Evolutionary conservation across 2,888 invertebrate genomes (phyloP).

Genomic region (Lithodes maja): DNA sequence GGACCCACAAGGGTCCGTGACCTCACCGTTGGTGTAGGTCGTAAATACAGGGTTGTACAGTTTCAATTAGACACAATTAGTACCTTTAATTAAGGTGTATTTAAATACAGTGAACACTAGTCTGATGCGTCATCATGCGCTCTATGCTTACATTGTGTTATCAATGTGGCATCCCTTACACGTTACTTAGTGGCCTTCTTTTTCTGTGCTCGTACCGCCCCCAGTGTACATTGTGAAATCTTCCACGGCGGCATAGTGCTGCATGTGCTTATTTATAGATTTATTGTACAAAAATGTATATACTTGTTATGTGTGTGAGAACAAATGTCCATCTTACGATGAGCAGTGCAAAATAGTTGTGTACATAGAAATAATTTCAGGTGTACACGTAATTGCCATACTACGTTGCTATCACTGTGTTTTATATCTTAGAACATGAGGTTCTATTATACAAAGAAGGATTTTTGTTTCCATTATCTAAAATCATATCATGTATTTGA

Average conservation of each 20-base stretch:
- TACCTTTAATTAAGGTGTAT: slow-evolving; percentile 59
- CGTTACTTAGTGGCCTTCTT: slow-evolving; percentile 42
- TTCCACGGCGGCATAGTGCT: background rate
- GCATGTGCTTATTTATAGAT: background rate
- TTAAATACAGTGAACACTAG: slow-evolving; percentile 62
- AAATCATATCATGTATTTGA: too few species aligned
- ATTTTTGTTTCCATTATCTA: too few species aligned
- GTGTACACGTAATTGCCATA: background rate
- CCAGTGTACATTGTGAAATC: slow-evolving; percentile 13
- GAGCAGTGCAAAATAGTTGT: background rate
- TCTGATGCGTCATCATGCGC: slow-evolving; percentile 46
- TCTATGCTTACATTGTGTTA: slow-evolving; percentile 50
- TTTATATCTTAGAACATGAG: background rate
- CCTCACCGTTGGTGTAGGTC: slow-evolving; percentile 54
- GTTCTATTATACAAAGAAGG: too few species aligned
- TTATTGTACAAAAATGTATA: background rate
- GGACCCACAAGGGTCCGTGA: slow-evolving; percentile 49
- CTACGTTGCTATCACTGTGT: background rate
- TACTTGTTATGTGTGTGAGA: background rate
- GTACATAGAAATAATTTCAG: background rate
- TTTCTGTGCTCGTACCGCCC: slow-evolving; percentile 37
- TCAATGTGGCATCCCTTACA: slow-evolving; percentile 31
- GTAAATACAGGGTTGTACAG: slow-evolving; percentile 42
- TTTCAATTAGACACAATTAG: slow-evolving; percentile 11
- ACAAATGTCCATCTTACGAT: background rate